Conservation (phyloP, 2,113 vertebrate species). For the Synchiropus splendidus region DNA sequence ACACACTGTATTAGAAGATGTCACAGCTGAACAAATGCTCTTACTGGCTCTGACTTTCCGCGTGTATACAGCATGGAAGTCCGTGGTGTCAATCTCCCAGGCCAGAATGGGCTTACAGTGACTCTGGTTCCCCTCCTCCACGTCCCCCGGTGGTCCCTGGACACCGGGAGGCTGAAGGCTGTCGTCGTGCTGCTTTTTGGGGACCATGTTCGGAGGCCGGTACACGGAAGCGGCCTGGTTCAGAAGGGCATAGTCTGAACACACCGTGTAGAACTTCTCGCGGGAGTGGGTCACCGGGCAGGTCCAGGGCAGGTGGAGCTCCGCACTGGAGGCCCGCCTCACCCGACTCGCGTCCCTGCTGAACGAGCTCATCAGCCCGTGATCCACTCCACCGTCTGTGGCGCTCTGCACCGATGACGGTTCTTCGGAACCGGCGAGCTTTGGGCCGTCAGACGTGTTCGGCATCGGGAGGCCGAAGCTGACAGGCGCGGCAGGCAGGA, state of each 20-base stretch:
- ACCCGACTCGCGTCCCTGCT: constrained; percentile 56
- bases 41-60: constrained; percentile 83
- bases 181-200: constrained; percentile 54
- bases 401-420: constrained; percentile 56
- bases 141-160: constrained; percentile 70
- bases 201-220: constrained; percentile 64
- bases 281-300: constrained; percentile 92
- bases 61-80: constrained; percentile 77
- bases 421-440: constrained; percentile 64
- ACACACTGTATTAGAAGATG: too few relatives aligned
- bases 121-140: constrained; percentile 70
- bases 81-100: constrained; percentile 94
- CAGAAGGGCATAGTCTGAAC: constrained; percentile 92
- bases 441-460: constrained; percentile 79
- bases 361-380: constrained; percentile 56
- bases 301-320: constrained; percentile 83
- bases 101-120: constrained; percentile 78
- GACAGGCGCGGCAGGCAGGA: too few relatives aligned
- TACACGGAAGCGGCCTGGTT: constrained; percentile 84
- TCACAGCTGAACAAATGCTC: constrained; percentile 3
- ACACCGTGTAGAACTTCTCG: constrained; percentile 96
- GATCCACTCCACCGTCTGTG: constrained; percentile 47
- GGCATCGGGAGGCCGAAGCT: constrained; percentile 78
- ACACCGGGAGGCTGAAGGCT: constrained; percentile 54
- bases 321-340: constrained; percentile 71